These are phyloP conservation scores for Cydia fagiglandana DNA, from an alignment of 1,140 invertebrate species.

Conservation along the genomic window DNA sequence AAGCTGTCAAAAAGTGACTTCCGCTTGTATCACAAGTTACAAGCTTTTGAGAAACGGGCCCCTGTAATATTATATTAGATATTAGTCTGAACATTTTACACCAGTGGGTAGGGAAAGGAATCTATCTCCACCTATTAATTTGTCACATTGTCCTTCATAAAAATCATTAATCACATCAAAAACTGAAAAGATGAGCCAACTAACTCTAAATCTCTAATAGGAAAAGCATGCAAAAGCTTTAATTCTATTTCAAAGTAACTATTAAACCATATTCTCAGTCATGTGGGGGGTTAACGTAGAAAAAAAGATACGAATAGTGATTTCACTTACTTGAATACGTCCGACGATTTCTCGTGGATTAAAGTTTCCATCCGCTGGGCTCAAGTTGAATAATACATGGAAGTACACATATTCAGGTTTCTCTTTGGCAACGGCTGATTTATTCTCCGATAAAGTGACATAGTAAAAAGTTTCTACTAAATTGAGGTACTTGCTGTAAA, in stretches of 20 bases:
- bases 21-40: too few species aligned
- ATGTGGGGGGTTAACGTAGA: constrained; percentile 17
- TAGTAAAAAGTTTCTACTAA: constrained; percentile 76
- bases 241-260: not conserved
- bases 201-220: not conserved
- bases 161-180: too few species aligned
- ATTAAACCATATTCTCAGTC: not conserved
- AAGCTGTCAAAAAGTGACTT: too few species aligned
- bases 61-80: too few species aligned
- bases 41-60: too few species aligned
- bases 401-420: constrained; percentile 67
- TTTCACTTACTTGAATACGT: constrained; percentile 65
- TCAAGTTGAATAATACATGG: constrained; percentile 67
- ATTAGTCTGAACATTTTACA: too few species aligned
- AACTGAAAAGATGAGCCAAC: too few species aligned
- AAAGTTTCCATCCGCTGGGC: constrained; percentile 61
- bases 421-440: constrained; percentile 51
- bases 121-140: too few species aligned
- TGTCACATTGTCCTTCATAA: too few species aligned
- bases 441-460: constrained; percentile 71
- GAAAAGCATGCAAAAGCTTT: not conserved
- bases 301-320: constrained; percentile 7
- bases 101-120: too few species aligned
- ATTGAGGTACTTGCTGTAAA: constrained; percentile 72
- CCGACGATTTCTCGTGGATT: constrained; percentile 62